These are phyloP conservation scores for Myzus persicae DNA, from an alignment of 1,140 invertebrate species.

Conservation along the genomic window DNA sequence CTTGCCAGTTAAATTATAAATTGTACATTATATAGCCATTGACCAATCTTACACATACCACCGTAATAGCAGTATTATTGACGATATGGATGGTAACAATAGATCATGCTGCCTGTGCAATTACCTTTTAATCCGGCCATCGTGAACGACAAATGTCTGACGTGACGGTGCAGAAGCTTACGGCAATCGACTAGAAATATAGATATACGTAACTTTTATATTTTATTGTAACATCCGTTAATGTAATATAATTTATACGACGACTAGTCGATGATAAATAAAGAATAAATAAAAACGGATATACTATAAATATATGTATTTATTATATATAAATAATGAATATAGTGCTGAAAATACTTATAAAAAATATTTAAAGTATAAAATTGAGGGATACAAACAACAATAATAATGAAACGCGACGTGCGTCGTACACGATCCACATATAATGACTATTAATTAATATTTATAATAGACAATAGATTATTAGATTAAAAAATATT, in stretches of 20 bases:
- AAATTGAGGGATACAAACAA: not conserved
- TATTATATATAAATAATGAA: not conserved
- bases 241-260: not conserved
- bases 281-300: not conserved
- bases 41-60: not conserved
- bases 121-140: constrained; percentile 58
- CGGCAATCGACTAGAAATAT: not conserved
- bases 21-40: not conserved
- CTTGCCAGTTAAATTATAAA: not conserved
- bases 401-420: not conserved
- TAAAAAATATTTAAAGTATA: not conserved
- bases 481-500: too few relatives aligned
- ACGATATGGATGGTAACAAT: not conserved
- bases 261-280: not conserved
- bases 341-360: not conserved
- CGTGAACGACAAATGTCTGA: not conserved
- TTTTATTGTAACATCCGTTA: not conserved
- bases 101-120: not conserved
- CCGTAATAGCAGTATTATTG: not conserved
- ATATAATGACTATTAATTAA: not conserved
- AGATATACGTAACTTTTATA: not conserved
- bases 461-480: not conserved
- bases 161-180: not conserved
- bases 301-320: not conserved
- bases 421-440: not conserved